These are phyloP conservation scores for Pollachius pollachius DNA, from an alignment of 2,113 vertebrate species.

Conservation along the genomic window DNA sequence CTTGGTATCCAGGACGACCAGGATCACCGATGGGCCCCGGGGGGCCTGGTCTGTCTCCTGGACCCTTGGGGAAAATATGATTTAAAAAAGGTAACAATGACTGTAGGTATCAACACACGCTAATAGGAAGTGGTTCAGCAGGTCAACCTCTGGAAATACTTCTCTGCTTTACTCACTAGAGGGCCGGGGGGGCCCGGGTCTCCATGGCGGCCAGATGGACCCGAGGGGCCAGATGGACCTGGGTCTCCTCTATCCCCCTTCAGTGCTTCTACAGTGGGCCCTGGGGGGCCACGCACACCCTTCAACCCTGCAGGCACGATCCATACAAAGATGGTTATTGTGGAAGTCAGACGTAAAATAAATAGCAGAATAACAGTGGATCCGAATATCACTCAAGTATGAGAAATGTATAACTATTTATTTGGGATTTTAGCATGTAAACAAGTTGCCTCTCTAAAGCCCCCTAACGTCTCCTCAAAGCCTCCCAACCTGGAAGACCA, in stretches of 20 bases:
- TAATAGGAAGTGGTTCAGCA: too few species aligned
- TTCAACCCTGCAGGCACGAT: background rate
- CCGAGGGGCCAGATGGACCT: slow-evolving; percentile 35
- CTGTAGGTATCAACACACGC: background rate
- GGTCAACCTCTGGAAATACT: background rate
- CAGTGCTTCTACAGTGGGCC: background rate
- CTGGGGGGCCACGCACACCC: slow-evolving; percentile 47
- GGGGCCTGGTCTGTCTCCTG: slow-evolving; percentile 27
- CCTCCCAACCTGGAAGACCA: slow-evolving; percentile 67
- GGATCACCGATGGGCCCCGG: slow-evolving; percentile 64
- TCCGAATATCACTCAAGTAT: too few species aligned
- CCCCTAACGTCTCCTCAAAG: background rate
- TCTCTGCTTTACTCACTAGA: slow-evolving; percentile 33
- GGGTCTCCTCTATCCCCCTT: slow-evolving; percentile 51
- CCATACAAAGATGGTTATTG: background rate
- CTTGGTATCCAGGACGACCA: slow-evolving; percentile 74
- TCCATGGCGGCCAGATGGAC: slow-evolving; percentile 38
- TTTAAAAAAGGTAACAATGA: slow-evolving; percentile 9
- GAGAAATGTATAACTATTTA: too few species aligned
- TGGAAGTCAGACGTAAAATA: background rate
- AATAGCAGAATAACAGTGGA: too few species aligned
- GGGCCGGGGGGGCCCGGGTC: slow-evolving; percentile 42
- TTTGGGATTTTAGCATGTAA: too few species aligned
- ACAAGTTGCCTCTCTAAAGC: background rate
- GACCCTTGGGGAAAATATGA: slow-evolving; percentile 32